A percentile compares a stretch with the other conserved stretches of the same genome.
Conservation (phyloP, 2,113 vertebrate genomes). For the Cavia aperea region DNA sequence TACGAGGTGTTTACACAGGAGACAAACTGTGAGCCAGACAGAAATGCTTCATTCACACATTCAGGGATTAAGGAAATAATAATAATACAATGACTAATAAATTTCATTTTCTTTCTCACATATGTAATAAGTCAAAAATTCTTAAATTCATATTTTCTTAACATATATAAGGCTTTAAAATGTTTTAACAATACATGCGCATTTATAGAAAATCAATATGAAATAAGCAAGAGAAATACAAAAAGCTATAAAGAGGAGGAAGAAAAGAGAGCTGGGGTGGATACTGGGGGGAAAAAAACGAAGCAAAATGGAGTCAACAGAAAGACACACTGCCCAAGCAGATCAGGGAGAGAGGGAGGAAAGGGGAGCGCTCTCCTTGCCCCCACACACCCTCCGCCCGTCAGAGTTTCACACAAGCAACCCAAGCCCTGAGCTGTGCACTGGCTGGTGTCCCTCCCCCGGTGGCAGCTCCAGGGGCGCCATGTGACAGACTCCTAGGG, state of each 20-base stretch:
- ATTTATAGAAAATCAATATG: neutral
- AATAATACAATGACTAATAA: neutral
- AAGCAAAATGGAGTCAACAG: neutral
- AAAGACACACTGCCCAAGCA: neutral
- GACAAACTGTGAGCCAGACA: neutral
- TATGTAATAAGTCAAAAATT: neutral
- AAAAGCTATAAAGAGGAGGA: neutral
- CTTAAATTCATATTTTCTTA: neutral
- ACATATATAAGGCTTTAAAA: neutral
- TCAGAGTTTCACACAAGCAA: neutral
- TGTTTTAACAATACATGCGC: neutral
- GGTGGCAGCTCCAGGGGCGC: neutral
- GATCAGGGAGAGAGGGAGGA: neutral
- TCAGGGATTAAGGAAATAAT: neutral
- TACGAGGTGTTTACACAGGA: neutral
- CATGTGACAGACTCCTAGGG: fast-evolving
- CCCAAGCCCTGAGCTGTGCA: neutral
- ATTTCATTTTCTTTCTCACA: neutral
- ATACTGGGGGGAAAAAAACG: too few species aligned
- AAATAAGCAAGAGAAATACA: neutral
- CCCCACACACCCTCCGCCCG: neutral
- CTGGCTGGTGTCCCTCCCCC: neutral
- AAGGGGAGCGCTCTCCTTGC: neutral
- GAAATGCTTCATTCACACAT: neutral
- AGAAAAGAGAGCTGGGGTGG: neutral